Conservation (phyloP, 1,140 invertebrate species). For the Mya arenaria region DNA sequence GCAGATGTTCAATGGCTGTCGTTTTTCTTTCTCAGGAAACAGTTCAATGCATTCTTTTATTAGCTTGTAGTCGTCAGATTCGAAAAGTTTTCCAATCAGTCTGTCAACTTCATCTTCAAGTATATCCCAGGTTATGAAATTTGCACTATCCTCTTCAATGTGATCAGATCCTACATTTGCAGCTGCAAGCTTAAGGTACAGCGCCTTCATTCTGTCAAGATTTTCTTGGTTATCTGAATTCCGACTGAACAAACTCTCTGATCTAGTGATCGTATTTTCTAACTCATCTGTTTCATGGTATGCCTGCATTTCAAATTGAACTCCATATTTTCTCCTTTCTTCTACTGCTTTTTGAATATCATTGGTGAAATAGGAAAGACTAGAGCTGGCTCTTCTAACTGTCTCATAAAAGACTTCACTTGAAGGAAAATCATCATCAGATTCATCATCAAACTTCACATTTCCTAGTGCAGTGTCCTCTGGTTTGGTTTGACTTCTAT, state of each 20-base stretch:
- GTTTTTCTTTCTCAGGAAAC: constrained; percentile 32
- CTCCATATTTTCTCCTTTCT: too few relatives aligned
- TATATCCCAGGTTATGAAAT: constrained; percentile 28
- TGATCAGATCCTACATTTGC: constrained; percentile 1
- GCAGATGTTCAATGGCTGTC: constrained; percentile 11
- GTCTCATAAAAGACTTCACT: constrained; percentile 43
- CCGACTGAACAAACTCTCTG: too few relatives aligned
- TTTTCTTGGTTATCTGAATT: not conserved
- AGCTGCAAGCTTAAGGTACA: constrained; percentile 24
- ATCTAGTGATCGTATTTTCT: too few relatives aligned
- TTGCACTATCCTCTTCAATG: constrained; percentile 8
- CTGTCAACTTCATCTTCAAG: constrained; percentile 1
- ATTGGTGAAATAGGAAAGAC: not conserved
- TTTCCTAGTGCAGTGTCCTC: too few relatives aligned
- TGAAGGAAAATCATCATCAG: constrained; percentile 17
- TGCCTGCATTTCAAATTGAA: too few relatives aligned
- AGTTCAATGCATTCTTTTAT: constrained; percentile 10
- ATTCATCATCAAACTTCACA: not conserved
- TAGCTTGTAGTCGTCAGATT: constrained; percentile 39
- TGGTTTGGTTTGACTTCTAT: too few relatives aligned
- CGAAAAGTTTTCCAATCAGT: not conserved
- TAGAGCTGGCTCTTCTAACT: constrained; percentile 24
- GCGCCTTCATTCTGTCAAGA: not conserved
- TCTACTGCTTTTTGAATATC: not conserved
- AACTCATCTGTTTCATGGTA: too few relatives aligned